Conservation (phyloP, 2,797 vertebrate species). For the Sardinella longiceps region DNA sequence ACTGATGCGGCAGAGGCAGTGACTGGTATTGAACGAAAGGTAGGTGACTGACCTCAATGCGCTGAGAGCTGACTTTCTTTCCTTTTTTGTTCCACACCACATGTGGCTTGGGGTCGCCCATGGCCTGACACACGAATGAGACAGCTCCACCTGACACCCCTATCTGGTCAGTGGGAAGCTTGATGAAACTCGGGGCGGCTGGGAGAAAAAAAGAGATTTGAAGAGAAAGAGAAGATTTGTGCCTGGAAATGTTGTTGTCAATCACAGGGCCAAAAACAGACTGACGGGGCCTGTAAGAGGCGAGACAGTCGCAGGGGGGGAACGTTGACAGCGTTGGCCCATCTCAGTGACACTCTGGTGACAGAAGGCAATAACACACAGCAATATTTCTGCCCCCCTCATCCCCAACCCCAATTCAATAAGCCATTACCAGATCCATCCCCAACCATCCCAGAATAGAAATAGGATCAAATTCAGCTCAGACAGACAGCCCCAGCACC, state of each 20-base stretch:
- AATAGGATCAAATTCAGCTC: slow-evolving; percentile 43
- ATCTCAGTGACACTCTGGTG: slow-evolving; percentile 37
- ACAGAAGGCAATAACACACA: slow-evolving; percentile 48
- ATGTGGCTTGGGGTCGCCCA: slow-evolving; percentile 89
- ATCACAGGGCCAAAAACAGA: not conserved
- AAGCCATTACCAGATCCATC: slow-evolving; percentile 26
- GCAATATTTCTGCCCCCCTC: slow-evolving; percentile 38
- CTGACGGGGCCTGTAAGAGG: slow-evolving; percentile 27
- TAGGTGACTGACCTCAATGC: slow-evolving; percentile 87
- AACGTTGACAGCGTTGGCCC: not conserved
- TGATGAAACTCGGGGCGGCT: slow-evolving; percentile 83
- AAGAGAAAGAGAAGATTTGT: not conserved
- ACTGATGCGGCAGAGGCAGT: not conserved
- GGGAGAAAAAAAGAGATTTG: slow-evolving; percentile 38
- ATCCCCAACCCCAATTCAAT: slow-evolving; percentile 35
- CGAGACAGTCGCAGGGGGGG: slow-evolving; percentile 17
- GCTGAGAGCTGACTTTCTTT: slow-evolving; percentile 98
- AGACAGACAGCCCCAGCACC: not conserved
- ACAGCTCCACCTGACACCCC: slow-evolving; percentile 96
- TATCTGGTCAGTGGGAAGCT: slow-evolving; percentile 92
- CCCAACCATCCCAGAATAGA: slow-evolving; percentile 33
- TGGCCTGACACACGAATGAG: slow-evolving; percentile 96
- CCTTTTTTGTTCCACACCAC: slow-evolving; percentile 99
- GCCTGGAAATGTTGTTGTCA: not conserved
- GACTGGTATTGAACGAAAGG: not conserved